These are phyloP conservation scores for Brachionus sp. DNA, from an alignment of 1,140 invertebrate genomes.

Conservation along the genomic window DNA sequence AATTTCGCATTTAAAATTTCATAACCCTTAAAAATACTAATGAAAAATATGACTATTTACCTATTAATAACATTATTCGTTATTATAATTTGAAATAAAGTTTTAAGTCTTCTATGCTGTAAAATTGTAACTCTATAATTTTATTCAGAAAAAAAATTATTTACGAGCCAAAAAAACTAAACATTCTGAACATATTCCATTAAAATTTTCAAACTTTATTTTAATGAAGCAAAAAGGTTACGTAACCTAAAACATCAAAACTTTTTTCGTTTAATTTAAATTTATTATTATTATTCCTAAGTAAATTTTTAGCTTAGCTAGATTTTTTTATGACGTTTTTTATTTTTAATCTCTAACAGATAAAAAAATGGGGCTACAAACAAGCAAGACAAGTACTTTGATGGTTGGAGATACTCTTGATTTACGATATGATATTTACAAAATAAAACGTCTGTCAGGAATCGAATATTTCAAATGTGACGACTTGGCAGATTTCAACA, in stretches of 20 bases:
- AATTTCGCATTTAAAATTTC: too few relatives aligned
- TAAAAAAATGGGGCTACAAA: slow-evolving; percentile 28
- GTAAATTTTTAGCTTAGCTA: not conserved
- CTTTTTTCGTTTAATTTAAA: not conserved
- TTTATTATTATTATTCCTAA: slow-evolving; percentile 1
- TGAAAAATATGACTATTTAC: not conserved
- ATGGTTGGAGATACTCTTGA: slow-evolving; percentile 27
- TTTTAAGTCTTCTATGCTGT: not conserved
- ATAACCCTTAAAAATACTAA: too few relatives aligned
- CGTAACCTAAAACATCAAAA: not conserved
- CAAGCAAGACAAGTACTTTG: slow-evolving; percentile 3
- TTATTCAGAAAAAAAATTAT: not conserved
- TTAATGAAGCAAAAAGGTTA: not conserved
- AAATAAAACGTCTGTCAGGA: not conserved
- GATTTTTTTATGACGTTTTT: not conserved
- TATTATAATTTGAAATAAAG: not conserved
- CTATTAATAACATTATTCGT: not conserved
- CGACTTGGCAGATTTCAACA: slow-evolving; percentile 17
- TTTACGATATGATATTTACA: slow-evolving; percentile 36
- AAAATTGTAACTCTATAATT: not conserved
- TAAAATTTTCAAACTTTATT: slow-evolving; percentile 1
- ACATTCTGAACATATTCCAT: not conserved
- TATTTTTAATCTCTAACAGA: not conserved
- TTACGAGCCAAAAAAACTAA: not conserved
- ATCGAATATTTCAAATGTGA: slow-evolving; percentile 43